Conservation (phyloP, 2,888 invertebrate genomes). For the Chrysodeixis includens region DNA sequence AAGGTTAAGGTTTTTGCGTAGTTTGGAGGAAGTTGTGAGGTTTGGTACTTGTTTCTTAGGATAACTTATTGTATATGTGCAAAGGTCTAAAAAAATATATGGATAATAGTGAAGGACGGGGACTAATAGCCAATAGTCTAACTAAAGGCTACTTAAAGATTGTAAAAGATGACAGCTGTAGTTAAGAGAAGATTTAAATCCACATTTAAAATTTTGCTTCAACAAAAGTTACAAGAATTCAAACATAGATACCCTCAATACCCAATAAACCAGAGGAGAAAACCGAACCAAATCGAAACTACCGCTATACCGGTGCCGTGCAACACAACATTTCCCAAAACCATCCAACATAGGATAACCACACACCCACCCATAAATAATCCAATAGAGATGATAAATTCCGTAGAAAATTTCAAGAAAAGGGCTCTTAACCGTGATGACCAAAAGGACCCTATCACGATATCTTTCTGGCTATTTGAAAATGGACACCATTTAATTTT, state of each 20-base stretch:
- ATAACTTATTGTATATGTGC: background rate
- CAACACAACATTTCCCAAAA: constrained; percentile 20
- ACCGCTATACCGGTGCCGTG: too few species aligned
- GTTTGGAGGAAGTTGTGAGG: background rate
- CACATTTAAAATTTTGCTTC: too few species aligned
- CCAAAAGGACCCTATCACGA: constrained; percentile 53
- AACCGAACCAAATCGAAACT: background rate
- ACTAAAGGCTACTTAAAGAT: too few species aligned
- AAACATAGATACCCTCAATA: background rate
- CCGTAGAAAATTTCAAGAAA: constrained; percentile 44
- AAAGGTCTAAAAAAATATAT: background rate
- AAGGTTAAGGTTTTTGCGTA: constrained; percentile 20
- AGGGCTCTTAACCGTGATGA: constrained; percentile 51
- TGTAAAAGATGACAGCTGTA: too few species aligned
- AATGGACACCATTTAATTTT: constrained; percentile 68
- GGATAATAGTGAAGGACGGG: too few species aligned
- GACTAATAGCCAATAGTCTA: too few species aligned
- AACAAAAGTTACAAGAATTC: background rate
- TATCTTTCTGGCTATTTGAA: constrained; percentile 63
- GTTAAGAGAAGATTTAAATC: too few species aligned
- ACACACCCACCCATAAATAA: constrained; percentile 48
- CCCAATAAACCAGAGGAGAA: background rate
- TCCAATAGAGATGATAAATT: constrained; percentile 58
- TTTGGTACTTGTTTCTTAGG: background rate
- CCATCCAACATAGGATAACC: constrained; percentile 35